Evolutionary conservation across 2,888 invertebrate genomes (phyloP).

Genomic region (Tenthredo notha): DNA sequence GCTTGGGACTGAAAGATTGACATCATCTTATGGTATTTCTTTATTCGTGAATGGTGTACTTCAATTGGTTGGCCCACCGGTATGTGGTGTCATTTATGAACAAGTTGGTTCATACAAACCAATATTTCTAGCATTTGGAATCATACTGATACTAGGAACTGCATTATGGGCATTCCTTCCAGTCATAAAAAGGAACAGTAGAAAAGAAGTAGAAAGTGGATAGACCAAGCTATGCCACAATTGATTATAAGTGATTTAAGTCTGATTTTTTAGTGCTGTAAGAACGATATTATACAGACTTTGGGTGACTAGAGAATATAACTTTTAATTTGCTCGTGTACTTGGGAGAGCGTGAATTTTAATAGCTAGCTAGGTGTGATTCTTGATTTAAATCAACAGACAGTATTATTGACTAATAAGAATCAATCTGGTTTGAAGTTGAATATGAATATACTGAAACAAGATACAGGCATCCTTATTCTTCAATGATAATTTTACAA

Average conservation of each 20-base stretch:
- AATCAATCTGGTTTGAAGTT: neutral
- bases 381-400: conserved; percentile 6
- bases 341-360: neutral
- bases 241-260: neutral
- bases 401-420: conserved; percentile 3
- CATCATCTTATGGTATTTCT: conserved; percentile 92
- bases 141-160: conserved; percentile 87
- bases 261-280: neutral
- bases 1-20: conserved; percentile 89
- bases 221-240: conserved; percentile 58
- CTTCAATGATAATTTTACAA: neutral
- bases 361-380: neutral
- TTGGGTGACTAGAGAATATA: neutral
- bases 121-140: conserved; percentile 87
- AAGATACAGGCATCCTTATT: neutral
- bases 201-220: conserved; percentile 67
- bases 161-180: conserved; percentile 88
- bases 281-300: neutral
- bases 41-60: conserved; percentile 92
- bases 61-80: conserved; percentile 89
- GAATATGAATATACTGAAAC: neutral
- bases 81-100: conserved; percentile 88
- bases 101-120: conserved; percentile 84
- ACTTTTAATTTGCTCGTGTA: neutral
- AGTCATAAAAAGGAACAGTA: conserved; percentile 81